Base-by-base conservation (phyloP, 2,888 invertebrate genomes). In the Trimorus sp. region DNA sequence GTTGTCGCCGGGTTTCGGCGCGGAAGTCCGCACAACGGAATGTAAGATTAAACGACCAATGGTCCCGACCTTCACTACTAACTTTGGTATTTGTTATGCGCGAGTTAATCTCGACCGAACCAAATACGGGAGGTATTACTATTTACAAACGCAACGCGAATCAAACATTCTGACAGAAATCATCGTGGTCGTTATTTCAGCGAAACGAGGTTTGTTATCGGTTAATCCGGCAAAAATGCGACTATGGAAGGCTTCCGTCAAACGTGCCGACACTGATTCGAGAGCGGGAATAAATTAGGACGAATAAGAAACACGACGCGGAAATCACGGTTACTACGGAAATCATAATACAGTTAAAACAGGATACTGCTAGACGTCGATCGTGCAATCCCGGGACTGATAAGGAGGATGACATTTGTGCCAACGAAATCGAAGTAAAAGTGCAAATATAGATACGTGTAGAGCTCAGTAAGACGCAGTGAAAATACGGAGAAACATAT, bases 71-170 rank as follows among this genome's bases (percentile, higher is more conserved):
- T 83, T 90, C 88, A 88, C 88, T 89, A 89, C 86, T 90, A 91
- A 90, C 91, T 91, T 91, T 91, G 91, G 91, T 91, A 91, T 91
- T 73, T 90, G 87, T 88, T 87, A 89, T 90, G 87, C 85, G 87
- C 88, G 88, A 82, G 70, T 73, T 78, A 78, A 78, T 77, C 69
- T 65, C 68, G 62, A 86, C 78, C 66, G 73, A 83, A 85, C 80
- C 82, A 71, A 81, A 82, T 38, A 26, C 26, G 26, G 26, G 26
- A 26, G 2, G 26, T 26, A 54, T 73, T 51, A 58, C 74, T 82
- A 82, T 78, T 82, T 82, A 83, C 85, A 84, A 85, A 86, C 85
- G 82, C 85, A 82, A n/a, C n/a, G 66, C 48, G 15, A 1, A 63
- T 73, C 38, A 79, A 14, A 65, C 48, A 59, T 83, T 80, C 53